Conservation (phyloP, 92 coral and sea anemone species). For the Ricordea florida region DNA sequence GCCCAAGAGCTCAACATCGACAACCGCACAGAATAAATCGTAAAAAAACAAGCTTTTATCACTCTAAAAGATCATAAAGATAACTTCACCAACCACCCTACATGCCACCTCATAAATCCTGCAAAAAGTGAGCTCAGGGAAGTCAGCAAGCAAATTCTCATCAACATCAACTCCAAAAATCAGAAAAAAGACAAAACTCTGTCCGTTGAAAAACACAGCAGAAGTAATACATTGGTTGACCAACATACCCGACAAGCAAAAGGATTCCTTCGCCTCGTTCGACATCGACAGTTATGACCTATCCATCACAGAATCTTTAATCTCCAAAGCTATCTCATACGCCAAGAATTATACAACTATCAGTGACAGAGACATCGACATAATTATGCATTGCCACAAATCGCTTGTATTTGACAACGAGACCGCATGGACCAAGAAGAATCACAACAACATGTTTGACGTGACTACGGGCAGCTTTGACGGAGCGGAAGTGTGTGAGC, state of each 20-base stretch:
- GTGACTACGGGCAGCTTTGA: conserved; percentile 6
- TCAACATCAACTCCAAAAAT: too few relatives aligned
- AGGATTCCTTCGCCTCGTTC: conserved; percentile 14
- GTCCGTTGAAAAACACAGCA: conserved; percentile 39
- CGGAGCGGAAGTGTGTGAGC: conserved; percentile 23
- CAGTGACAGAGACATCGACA: conserved; percentile 20
- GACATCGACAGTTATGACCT: conserved; percentile 50
- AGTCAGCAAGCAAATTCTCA: too few relatives aligned
- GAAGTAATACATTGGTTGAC: conserved; percentile 48
- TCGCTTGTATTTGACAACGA: conserved; percentile 40
- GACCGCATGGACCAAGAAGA: conserved; percentile 33
- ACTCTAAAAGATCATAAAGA: background rate
- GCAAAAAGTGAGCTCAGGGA: too few relatives aligned
- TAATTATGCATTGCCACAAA: conserved; percentile 42
- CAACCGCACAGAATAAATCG: too few relatives aligned
- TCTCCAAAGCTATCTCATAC: conserved; percentile 13
- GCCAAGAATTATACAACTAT: conserved; percentile 5
- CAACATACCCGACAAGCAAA: conserved; percentile 10
- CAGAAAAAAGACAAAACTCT: background rate
- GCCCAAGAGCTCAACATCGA: background rate
- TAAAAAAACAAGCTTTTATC: too few relatives aligned
- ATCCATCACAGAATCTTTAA: conserved; percentile 46
- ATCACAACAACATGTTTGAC: conserved; percentile 2
- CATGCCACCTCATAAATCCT: background rate
- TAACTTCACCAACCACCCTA: background rate